Percentiles rank a stretch among this genome's conserved stretches.
Conservation (phyloP, 2,888 invertebrate genomes). For the Napeogenes inachia region DNA sequence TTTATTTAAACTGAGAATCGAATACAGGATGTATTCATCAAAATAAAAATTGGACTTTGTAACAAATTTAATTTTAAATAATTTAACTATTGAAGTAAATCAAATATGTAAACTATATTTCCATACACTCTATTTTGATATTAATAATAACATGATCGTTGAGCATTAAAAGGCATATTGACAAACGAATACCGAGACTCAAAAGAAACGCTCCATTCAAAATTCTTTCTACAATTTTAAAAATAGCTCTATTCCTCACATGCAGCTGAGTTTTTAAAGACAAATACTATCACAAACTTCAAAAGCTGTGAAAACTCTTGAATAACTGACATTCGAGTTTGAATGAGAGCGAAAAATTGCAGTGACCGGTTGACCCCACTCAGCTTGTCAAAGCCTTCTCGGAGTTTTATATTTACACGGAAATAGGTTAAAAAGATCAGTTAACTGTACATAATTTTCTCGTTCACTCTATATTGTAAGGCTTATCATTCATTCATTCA, state of each 20-base stretch:
- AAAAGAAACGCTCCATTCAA: neutral
- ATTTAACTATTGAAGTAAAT: too few relatives aligned
- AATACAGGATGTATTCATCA: too few relatives aligned
- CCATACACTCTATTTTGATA: too few relatives aligned
- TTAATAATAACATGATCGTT: too few relatives aligned
- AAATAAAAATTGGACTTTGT: too few relatives aligned
- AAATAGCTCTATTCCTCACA: neutral
- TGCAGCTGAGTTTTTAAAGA: constrained; percentile 9
- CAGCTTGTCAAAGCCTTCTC: constrained; percentile 21
- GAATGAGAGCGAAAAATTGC: constrained; percentile 23
- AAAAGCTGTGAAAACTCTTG: constrained; percentile 19
- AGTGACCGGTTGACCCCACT: constrained; percentile 22
- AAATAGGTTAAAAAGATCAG: constrained; percentile 20
- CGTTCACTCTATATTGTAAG: neutral
- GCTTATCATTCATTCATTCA: too few relatives aligned
- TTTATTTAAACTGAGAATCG: too few relatives aligned
- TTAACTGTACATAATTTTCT: constrained; percentile 6
- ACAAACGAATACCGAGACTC: too few relatives aligned
- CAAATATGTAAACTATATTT: too few relatives aligned
- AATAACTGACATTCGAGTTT: constrained; percentile 7
- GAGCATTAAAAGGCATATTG: too few relatives aligned
- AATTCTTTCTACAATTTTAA: neutral
- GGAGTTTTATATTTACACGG: constrained; percentile 7
- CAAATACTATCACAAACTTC: constrained; percentile 17
- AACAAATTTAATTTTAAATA: too few relatives aligned